Base-by-base conservation (phyloP, 2,797 vertebrate species). In the Cichlasoma orientale region DNA sequence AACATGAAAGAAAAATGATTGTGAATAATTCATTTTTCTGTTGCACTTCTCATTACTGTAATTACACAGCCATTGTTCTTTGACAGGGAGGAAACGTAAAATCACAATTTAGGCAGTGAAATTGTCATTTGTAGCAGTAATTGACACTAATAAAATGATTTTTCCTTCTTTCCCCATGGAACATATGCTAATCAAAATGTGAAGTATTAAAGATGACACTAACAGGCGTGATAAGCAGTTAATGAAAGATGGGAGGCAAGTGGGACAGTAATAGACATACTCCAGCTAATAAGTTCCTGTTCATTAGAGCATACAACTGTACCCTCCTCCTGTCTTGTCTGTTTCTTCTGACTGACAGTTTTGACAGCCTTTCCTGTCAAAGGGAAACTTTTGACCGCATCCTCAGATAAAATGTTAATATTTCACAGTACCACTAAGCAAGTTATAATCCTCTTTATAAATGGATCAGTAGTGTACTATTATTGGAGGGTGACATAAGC, bases 201-300 rank as follows among this genome's bases (percentile, higher is more conserved):
- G 93, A 95, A 94, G 90, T 93, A 95, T 96, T 92, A 93, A 92
- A 93, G 91, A 91, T 91, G 93, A 92, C 94, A 94, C 87, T 87
- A 93, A 94, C 90, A 44, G 89, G 89, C 78, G 69, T 93, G 91
- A 94, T 94, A 90, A 93, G 87, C 82, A 77, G 78, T 84, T 94
- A 93, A 94, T 95, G 90, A 94, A 94, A 92, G 89, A 92, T 86
- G 84, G 89, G 86, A 90, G 87, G 90, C 84, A 90, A 89, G 90
- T 84, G 90, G 88, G 82, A 91, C 84, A 82, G 84, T 91, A 91
- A 92, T 84, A 88, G 91, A 93, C 86, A 85, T 76, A 90, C 90
- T 90, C 83, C 84, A 70, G 72, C 89, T 91, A 93, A 92, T 90
- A 92, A 82, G 88, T 91, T 93, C 84, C 90, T 92, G 91, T 92